Percentiles rank a stretch among this genome's conserved stretches.
Evolutionary conservation across 2,888 invertebrate genomes (phyloP).

Genomic region (Liopterus haemorrhoidalis): DNA sequence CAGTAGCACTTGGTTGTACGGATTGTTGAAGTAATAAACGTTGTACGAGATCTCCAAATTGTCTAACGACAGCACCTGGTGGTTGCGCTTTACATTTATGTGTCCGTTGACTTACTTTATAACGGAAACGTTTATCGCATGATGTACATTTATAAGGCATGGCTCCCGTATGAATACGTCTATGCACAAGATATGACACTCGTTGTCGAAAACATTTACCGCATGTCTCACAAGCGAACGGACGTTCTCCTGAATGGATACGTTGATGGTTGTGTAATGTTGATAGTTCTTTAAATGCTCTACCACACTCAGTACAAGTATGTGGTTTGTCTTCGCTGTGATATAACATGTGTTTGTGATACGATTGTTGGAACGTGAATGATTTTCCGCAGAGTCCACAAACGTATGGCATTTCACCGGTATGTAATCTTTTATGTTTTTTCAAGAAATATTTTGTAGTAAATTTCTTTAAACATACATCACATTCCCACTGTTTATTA

Average conservation of each 20-base stretch:
- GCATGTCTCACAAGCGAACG: conserved; percentile 81
- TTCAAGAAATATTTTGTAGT: conserved; percentile 86
- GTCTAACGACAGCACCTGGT: conserved; percentile 52
- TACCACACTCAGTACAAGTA: conserved; percentile 67
- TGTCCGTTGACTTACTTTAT: conserved; percentile 78
- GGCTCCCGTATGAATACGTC: conserved; percentile 76
- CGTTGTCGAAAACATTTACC: conserved; percentile 86
- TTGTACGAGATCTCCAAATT: conserved; percentile 36
- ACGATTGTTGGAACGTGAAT: conserved; percentile 86
- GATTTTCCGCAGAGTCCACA: conserved; percentile 76
- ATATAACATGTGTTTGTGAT: conserved; percentile 81
- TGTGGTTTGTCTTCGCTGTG: conserved; percentile 80
- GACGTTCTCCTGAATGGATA: conserved; percentile 80
- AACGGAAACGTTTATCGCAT: conserved; percentile 75
- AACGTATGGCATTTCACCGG: conserved; percentile 83
- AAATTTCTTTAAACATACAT: conserved; percentile 76
- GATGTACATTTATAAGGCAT: conserved; percentile 81
- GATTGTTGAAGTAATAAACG: conserved; percentile 46
- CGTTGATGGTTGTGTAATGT: conserved; percentile 82
- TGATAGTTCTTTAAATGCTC: conserved; percentile 80
- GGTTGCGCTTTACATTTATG: conserved; percentile 69
- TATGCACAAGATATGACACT: conserved; percentile 78
- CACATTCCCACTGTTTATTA: conserved; percentile 80
- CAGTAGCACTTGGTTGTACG: conserved; percentile 56
- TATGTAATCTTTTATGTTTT: conserved; percentile 81